A percentile compares a stretch with the other conserved stretches of the same genome.
phyloP scores from a whole-genome alignment of 2,797 vertebrate genomes.

The Phrynocephalus guinanensis region DNA sequence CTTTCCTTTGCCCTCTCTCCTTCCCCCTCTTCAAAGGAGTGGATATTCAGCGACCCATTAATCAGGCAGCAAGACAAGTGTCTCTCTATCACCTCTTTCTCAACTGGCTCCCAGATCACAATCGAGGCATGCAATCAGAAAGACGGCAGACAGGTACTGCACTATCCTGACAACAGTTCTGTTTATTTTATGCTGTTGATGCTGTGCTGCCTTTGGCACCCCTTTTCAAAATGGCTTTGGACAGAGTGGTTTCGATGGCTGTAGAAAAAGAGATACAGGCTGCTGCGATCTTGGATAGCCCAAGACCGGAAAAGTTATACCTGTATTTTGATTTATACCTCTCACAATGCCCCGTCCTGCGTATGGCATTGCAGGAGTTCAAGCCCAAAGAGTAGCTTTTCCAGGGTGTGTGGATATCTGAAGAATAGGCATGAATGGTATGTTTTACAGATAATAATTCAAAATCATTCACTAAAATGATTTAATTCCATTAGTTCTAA shows the following conservation, averaged over 20 bases:
- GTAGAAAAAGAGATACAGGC: not conserved
- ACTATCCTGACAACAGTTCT: not conserved
- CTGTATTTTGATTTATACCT: not conserved
- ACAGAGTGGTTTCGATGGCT: not conserved
- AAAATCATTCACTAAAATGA: not conserved
- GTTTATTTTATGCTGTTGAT: not conserved
- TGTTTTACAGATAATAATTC: not conserved
- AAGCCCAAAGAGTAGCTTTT: not conserved
- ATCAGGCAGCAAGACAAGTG: constrained; percentile 95
- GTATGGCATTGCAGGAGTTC: not conserved
- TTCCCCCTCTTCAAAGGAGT: constrained; percentile 81
- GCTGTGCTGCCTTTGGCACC: not conserved
- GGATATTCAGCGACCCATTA: constrained; percentile 91
- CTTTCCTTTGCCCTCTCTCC: constrained; percentile 3
- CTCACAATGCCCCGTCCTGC: not conserved
- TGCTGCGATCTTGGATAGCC: not conserved
- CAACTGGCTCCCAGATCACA: constrained; percentile 87
- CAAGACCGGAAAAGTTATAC: not conserved
- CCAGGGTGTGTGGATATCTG: not conserved
- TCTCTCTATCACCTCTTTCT: constrained; percentile 89
- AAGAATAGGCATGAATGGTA: not conserved
- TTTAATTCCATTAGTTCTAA: not conserved
- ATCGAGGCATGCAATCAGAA: constrained; percentile 91
- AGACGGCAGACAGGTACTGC: constrained; percentile 92
- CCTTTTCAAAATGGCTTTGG: not conserved